Base-by-base conservation (phyloP, 2,797 vertebrate genomes). In the Calcarius lapponicus region DNA sequence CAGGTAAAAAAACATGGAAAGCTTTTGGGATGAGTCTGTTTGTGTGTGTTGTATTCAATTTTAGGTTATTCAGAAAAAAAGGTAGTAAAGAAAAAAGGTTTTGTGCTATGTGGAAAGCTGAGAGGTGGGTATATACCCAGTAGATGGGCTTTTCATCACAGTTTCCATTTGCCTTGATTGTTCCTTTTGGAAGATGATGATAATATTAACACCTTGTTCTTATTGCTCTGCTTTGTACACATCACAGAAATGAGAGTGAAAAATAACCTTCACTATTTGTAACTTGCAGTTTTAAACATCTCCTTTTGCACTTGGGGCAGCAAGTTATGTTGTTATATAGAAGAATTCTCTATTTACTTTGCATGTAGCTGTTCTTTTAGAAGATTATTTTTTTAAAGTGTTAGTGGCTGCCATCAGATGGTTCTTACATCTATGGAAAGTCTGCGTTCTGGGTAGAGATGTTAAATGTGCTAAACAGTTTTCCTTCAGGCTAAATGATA, bases 381-480 rank as follows among this genome's bases (percentile, higher is more conserved):
- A 38, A 53, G 60, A 60, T 5, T 5, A 2, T 50, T 66, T 88
- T 78, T 84, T 79, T 47, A 19, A 66, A 64, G 71, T 93, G 90
- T 94, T 90, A 80, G n/a, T 50, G 56, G 56, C 67, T 96, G 80
- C 90, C 31, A 22, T 91, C 86, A 82, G 74, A 62, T 80, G 48
- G 32, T 88, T 95, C 67, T 73, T 95, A 48, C 15, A 84, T 76
- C 78, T 88, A 73, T 29, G 80, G 67, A 79, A 94, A 89, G 40
- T 87, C 74, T 85, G 36, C 4, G 47, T 34, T 88, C 83, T 57
- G 56, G 11, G 51, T 94, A 42, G 80, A 88, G 71, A 84, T 84
- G 45, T 91, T 79, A 81, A 84, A 84, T 76, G 86, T 94, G 86
- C 83, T 94, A 67, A 96, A 88, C n/a, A 87, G 70, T 64, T 95